Evolutionary conservation across 2,113 vertebrate genomes (phyloP).

Genomic region (Cromileptes altivelis): DNA sequence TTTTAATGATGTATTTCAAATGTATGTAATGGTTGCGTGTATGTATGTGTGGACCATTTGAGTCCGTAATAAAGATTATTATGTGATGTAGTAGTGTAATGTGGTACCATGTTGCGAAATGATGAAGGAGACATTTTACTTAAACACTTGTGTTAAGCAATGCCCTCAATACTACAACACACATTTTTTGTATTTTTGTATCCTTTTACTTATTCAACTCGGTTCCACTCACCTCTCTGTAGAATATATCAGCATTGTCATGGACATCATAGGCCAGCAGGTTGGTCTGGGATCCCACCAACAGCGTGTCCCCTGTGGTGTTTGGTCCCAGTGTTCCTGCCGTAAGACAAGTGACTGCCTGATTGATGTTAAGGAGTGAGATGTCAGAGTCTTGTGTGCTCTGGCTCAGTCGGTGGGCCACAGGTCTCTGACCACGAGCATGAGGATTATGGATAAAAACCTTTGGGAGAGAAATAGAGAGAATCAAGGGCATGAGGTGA

Average conservation of each 20-base stretch:
- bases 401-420: conserved; percentile 86
- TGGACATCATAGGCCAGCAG: conserved; percentile 96
- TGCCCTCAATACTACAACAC: background rate
- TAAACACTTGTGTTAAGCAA: background rate
- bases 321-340: conserved; percentile 89
- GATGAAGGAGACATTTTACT: background rate
- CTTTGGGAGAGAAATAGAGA: conserved; percentile 75
- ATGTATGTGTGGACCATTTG: no score
- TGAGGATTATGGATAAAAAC: conserved; percentile 99
- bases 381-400: conserved; percentile 92
- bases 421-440: conserved; percentile 84
- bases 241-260: conserved; percentile 96
- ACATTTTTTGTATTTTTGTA: background rate
- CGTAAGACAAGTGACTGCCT: conserved; percentile 92
- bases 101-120: background rate
- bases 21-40: no score
- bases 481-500: background rate
- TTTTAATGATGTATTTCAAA: no score
- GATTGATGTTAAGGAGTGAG: conserved; percentile 96
- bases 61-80: no score
- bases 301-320: conserved; percentile 88
- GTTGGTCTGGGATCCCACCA: conserved; percentile 96
- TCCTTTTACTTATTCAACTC: background rate
- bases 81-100: background rate
- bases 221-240: conserved; percentile 88